Evolutionary conservation across 2,888 invertebrate genomes (phyloP).

Genomic region (Sturmia bella): DNA sequence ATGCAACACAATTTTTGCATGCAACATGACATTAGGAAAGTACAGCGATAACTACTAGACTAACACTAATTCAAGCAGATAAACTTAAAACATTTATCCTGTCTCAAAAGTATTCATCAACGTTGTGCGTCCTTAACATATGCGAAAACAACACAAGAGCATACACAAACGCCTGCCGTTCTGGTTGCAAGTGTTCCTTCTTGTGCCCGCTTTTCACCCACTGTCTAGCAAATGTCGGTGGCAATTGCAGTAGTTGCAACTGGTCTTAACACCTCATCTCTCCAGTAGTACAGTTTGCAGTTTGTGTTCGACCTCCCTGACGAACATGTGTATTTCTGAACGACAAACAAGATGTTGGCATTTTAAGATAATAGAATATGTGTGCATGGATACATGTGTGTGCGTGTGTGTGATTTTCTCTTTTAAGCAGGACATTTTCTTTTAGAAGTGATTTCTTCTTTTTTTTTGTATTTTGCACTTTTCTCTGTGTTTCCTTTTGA

Average conservation of each 20-base stretch:
- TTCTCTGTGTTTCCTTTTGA: background rate
- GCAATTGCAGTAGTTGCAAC: slow-evolving; percentile 65
- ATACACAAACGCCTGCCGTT: background rate
- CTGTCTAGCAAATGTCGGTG: slow-evolving; percentile 62
- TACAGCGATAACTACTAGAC: slow-evolving; percentile 4
- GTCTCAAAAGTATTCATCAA: slow-evolving; percentile 56
- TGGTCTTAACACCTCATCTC: slow-evolving; percentile 48
- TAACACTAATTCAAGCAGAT: slow-evolving; percentile 48
- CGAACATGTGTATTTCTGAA: slow-evolving; percentile 41
- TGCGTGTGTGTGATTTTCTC: slow-evolving; percentile 11
- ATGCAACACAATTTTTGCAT: slow-evolving; percentile 9
- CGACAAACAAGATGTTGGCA: slow-evolving; percentile 6
- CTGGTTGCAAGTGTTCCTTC: background rate
- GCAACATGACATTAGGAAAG: slow-evolving; percentile 3
- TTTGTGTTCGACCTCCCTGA: background rate
- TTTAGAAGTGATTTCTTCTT: slow-evolving; percentile 34
- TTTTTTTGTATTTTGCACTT: background rate
- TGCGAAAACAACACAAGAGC: background rate
- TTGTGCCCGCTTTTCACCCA: slow-evolving; percentile 15
- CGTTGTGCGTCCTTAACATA: slow-evolving; percentile 26
- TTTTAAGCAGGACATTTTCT: slow-evolving; percentile 20
- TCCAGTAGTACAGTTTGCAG: background rate
- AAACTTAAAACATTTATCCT: slow-evolving; percentile 61
- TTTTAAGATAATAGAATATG: background rate
- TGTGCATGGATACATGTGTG: background rate